Evolutionary conservation across 2,888 invertebrate species (phyloP), one percentile per base, ranked within the genome.

Genomic region (Eilema caniola): DNA sequence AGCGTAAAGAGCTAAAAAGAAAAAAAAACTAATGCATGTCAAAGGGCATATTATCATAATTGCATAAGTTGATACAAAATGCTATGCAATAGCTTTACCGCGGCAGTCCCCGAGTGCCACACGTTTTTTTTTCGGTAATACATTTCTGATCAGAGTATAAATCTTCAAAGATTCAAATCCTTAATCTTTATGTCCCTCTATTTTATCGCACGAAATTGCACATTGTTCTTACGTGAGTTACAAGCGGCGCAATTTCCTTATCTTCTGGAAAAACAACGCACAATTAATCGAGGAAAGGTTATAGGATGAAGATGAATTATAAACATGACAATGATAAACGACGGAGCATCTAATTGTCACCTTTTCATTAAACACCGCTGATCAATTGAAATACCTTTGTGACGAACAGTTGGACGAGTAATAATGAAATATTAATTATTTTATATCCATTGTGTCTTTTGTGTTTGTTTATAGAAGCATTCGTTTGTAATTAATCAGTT

Each of bases 251-350:
- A 79, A 77, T 76, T 81, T 77, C 71, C 76, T 72, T 56, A 4
- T 66, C 64, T 74, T 31, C 57, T 75, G 69, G 79, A 82, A 81
- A 79, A 77, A 74, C 73, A 53, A 64, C 66, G 64, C 68, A 69
- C 72, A 76, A 83, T 79, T 78, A 79, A 82, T 82, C 77, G 77
- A 78, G 77, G 78, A 79, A 79, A 84, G 76, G 79, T 81, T 78
- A 69, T 59, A 66, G 67, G 81, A 85, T 82, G 84, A 83, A 83
- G 86, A 85, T 81, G 76, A 84, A 85, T 85, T 83, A 83, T 79
- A 80, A 84, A 83, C 84, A 83, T 81, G 86, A 85, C 86, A 81
- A 72, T 79, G 86, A 86, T 79, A 76, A 82, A 86, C 81, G 74
- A 69, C 23, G 59, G 62, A 53, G 63, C 71, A 70, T 72, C 75